phyloP scores from a whole-genome alignment of 2,113 vertebrate species.

The Procavia capensis region DNA sequence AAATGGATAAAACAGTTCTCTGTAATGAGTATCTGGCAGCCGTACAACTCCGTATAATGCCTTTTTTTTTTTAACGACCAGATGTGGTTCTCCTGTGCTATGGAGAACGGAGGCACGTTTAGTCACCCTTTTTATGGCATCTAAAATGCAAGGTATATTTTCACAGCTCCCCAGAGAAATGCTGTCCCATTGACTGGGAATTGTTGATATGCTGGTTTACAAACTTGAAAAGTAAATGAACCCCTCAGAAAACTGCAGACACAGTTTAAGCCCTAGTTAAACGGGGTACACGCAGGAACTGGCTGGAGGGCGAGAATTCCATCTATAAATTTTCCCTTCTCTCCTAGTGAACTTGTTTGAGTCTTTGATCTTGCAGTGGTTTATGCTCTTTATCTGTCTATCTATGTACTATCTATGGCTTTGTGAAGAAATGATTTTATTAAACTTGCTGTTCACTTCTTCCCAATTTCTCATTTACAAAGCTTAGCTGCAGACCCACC shows the following conservation, averaged over 20 bases:
- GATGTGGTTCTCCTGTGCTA: constrained; percentile 88
- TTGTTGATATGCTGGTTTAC: constrained; percentile 86
- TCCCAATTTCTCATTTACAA: constrained; percentile 84
- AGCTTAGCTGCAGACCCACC: constrained; percentile 81
- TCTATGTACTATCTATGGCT: constrained; percentile 83
- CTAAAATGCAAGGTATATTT: constrained; percentile 88
- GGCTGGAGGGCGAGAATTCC: constrained; percentile 62
- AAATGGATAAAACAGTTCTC: constrained; percentile 89
- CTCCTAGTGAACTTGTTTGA: constrained; percentile 75
- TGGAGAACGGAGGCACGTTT: constrained; percentile 88
- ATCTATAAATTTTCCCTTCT: constrained; percentile 83
- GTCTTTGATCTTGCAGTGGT: constrained; percentile 82
- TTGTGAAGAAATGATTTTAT: constrained; percentile 83
- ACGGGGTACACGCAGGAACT: constrained; percentile 76
- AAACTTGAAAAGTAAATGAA: constrained; percentile 86
- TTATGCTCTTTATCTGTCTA: constrained; percentile 83
- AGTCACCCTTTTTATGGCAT: constrained; percentile 87
- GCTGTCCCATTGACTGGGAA: constrained; percentile 85
- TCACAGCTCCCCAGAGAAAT: constrained; percentile 87
- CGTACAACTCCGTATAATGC: constrained; percentile 84
- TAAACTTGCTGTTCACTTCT: constrained; percentile 79
- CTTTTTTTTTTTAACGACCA: constrained; percentile 85
- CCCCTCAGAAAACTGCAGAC: constrained; percentile 82
- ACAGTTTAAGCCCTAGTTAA: constrained; percentile 85
- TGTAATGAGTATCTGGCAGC: constrained; percentile 87